Conservation (phyloP, 2,113 vertebrate species). For the Hemichromis elongatus region DNA sequence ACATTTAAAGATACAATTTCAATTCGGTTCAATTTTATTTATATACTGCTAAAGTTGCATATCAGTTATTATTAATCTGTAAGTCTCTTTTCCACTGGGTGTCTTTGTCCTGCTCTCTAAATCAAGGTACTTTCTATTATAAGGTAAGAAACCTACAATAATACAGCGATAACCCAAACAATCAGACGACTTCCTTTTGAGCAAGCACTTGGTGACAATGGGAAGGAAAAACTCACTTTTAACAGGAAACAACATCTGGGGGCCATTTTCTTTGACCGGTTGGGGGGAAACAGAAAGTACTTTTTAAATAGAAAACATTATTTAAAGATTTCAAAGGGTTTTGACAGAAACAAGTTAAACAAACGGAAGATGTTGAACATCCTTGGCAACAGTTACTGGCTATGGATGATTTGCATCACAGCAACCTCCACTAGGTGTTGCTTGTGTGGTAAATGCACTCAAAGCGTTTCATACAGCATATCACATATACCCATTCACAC, state of each 20-base stretch:
- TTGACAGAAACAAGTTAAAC: background rate
- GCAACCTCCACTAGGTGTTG: background rate
- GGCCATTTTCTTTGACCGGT: background rate
- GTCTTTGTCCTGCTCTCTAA: background rate
- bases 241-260: background rate
- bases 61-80: background rate
- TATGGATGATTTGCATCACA: background rate
- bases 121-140: background rate
- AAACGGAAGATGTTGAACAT: background rate
- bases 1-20: background rate
- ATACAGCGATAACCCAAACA: background rate
- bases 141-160: too few relatives aligned
- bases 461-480: too few relatives aligned
- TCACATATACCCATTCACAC: background rate
- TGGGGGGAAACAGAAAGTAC: background rate
- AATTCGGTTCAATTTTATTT: background rate
- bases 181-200: background rate
- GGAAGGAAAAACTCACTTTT: fast-evolving
- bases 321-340: background rate
- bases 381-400: background rate
- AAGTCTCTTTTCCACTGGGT: background rate
- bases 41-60: background rate
- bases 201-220: background rate
- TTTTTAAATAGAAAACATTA: background rate
- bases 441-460: too few relatives aligned